Percentiles rank a stretch among this genome's conserved stretches.
Evolutionary conservation across 2,888 invertebrate species (phyloP).

Genomic region (Teleogryllus oceanicus): DNA sequence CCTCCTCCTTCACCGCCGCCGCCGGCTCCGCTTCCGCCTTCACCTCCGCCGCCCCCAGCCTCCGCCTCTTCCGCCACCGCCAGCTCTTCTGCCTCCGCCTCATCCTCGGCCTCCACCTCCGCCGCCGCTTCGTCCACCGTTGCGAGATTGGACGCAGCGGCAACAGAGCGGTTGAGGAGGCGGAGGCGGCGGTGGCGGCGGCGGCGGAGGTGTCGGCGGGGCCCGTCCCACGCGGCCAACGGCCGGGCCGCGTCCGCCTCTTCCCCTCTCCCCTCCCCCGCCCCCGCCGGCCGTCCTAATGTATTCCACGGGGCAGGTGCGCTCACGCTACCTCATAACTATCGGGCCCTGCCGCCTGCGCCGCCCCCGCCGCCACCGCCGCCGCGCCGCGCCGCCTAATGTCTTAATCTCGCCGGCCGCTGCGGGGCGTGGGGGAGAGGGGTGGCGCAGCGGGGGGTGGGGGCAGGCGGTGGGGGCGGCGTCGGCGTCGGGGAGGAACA

Average conservation of each 20-base stretch:
- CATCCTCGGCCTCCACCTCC: neutral
- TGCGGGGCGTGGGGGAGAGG: neutral
- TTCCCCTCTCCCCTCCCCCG: neutral
- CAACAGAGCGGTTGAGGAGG: slow-evolving; percentile 3
- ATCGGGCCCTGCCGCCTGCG: neutral
- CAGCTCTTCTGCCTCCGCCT: neutral
- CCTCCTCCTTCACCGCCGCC: too few species aligned
- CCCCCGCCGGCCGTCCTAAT: neutral
- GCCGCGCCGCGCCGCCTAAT: neutral
- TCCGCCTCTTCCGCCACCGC: neutral
- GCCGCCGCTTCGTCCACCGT: neutral
- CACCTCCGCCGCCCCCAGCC: neutral
- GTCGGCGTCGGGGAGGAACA: neutral
- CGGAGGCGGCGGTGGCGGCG: neutral
- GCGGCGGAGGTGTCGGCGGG: slow-evolving; percentile 18
- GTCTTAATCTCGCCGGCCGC: slow-evolving; percentile 1
- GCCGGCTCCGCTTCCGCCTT: too few species aligned
- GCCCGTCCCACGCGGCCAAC: slow-evolving; percentile 9
- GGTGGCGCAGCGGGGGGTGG: neutral
- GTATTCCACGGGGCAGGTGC: slow-evolving; percentile 18
- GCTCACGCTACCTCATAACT: slow-evolving; percentile 18
- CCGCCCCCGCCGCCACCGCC: neutral
- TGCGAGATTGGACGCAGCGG: neutral
- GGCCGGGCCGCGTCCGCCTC: neutral
- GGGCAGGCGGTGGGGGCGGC: neutral